Evolutionary conservation across 2,797 vertebrate genomes (phyloP), one percentile per base, ranked within the genome.

Genomic region (Novumbra hubbsi): DNA sequence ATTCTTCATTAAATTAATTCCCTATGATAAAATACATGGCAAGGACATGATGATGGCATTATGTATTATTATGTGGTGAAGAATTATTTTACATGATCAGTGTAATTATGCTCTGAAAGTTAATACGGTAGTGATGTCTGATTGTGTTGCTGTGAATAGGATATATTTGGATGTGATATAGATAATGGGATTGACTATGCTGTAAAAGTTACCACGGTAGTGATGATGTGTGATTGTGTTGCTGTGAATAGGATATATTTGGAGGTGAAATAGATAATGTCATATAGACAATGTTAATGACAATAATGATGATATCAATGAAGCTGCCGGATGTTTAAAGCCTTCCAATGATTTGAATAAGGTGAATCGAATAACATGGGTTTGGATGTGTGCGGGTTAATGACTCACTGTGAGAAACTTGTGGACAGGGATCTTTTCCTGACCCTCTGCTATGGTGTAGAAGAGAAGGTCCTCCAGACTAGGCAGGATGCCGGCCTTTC

Each of bases 401-500:
- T 65, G 19, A 32, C 71, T 50, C 38, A 73, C 62, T 15, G 70
- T 71, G 89, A 97, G 98, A 88, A 98, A 99, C 76, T 98, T 98
- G 90, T 98, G 96, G 16, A 97, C 96, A 0, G 97, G 97, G 89
- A 99, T 99, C 88, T 95, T 98, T 81, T 98, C 97, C 90, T 98
- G 97, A 80, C 97, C 97, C 91, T 98, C 97, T 60, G 97, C 98
- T 84, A 99, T 99, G 77, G 98, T 99, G 91, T 99, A 99, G 90
- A 99, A 99, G 76, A 99, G 94, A 62, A 99, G 94, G 90, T 99
- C 98, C 89, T 99, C 98, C 91, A 99, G 94, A 71, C 97, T 99
- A 85, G 95, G 97, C 83, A 97, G 92, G 78, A 97, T 95, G 84
- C 97, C 96, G 68, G 95, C 95, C 83, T 98, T 97, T 71, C 93